Conservation (phyloP, 2,797 vertebrate species). For the Mormyrus proboscirostris region DNA sequence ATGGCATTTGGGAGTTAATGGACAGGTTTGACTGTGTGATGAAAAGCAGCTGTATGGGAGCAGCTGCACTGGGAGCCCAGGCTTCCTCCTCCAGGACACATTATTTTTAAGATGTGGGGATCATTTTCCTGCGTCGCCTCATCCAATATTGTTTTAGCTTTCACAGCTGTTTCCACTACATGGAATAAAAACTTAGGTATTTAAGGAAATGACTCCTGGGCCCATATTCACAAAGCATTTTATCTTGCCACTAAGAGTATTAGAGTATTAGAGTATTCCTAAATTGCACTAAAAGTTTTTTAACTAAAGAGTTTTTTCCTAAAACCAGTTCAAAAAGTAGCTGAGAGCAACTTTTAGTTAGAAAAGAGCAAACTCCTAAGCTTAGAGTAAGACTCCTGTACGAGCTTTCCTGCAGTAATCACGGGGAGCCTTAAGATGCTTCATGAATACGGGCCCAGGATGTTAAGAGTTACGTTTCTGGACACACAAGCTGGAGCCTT, state of each 20-base stretch:
- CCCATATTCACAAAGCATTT: background rate
- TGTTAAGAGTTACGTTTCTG: background rate
- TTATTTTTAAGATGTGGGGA: background rate
- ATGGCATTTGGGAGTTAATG: background rate
- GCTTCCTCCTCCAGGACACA: background rate
- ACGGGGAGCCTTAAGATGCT: background rate
- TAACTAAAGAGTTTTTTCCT: too few relatives aligned
- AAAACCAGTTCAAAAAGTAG: too few relatives aligned
- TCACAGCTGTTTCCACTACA: slow-evolving; percentile 16
- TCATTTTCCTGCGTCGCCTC: background rate
- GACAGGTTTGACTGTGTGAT: background rate
- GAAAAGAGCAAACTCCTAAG: too few relatives aligned
- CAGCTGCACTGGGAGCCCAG: background rate
- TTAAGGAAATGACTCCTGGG: slow-evolving; percentile 19
- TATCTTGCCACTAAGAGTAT: background rate
- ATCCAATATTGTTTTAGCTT: background rate
- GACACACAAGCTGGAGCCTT: background rate
- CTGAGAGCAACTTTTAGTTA: too few relatives aligned
- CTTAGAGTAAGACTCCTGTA: too few relatives aligned
- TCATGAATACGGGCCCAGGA: background rate
- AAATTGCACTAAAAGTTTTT: background rate
- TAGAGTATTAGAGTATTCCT: background rate
- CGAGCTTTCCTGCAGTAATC: too few relatives aligned
- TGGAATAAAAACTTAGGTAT: slow-evolving; percentile 17
- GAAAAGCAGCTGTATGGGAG: background rate